Percentiles rank a stretch among this genome's conserved stretches.
Evolutionary conservation across 1,140 invertebrate genomes (phyloP).

Genomic region (Drosophila virilis): DNA sequence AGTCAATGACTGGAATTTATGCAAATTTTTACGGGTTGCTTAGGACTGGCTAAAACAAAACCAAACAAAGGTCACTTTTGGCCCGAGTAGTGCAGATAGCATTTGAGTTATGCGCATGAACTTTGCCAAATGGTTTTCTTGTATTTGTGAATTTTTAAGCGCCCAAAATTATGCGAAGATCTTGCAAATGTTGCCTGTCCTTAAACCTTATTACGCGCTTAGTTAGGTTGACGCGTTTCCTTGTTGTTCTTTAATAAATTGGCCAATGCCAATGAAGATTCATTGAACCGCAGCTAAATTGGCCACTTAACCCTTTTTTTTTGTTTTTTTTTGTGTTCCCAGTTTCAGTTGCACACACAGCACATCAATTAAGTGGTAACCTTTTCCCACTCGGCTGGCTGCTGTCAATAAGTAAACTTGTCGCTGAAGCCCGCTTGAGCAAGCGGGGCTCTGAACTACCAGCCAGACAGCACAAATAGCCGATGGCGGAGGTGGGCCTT

Average conservation of each 20-base stretch:
- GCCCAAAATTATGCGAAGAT: slow-evolving; percentile 37
- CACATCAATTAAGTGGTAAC: slow-evolving; percentile 63
- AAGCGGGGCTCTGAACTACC: slow-evolving; percentile 33
- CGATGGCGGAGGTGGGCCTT: slow-evolving; percentile 1
- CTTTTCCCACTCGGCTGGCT: slow-evolving; percentile 8
- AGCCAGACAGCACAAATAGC: slow-evolving; percentile 24
- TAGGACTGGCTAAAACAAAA: slow-evolving; percentile 29
- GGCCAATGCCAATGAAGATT: slow-evolving; percentile 45
- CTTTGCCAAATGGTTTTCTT: slow-evolving; percentile 34
- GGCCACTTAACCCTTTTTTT: slow-evolving; percentile 70
- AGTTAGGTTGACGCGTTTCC: slow-evolving; percentile 20
- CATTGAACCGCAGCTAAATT: slow-evolving; percentile 70
- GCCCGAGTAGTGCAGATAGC: slow-evolving; percentile 45
- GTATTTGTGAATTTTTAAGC: slow-evolving; percentile 38
- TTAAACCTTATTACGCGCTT: slow-evolving; percentile 23
- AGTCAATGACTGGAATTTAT: slow-evolving; percentile 74
- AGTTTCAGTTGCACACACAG: slow-evolving; percentile 15
- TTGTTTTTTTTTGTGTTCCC: not conserved
- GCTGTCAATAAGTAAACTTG: slow-evolving; percentile 73
- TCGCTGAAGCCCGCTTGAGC: slow-evolving; percentile 55
- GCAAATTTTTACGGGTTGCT: slow-evolving; percentile 65
- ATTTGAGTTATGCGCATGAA: slow-evolving; percentile 55
- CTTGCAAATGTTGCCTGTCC: not conserved
- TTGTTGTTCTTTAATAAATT: slow-evolving; percentile 56
- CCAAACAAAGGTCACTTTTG: slow-evolving; percentile 30